Evolutionary conservation across 2,113 vertebrate genomes (phyloP).

Genomic region (Sphaerodactylus townsendi): DNA sequence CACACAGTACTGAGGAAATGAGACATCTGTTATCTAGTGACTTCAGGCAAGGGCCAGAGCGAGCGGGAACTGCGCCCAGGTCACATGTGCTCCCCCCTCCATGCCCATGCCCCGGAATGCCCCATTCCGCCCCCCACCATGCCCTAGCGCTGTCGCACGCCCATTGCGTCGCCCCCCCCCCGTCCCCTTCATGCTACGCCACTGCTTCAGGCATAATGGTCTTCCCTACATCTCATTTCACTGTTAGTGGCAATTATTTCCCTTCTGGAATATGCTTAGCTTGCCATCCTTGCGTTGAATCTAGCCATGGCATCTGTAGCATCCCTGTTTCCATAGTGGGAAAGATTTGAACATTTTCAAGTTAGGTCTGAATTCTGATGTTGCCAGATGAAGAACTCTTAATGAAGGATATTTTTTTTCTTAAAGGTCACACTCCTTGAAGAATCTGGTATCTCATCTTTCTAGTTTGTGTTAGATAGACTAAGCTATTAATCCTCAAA

Average conservation of each 20-base stretch:
- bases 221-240: neutral
- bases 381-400: neutral
- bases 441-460: neutral
- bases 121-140: no score
- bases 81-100: no score
- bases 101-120: no score
- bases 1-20: neutral
- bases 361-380: neutral
- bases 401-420: neutral
- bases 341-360: neutral
- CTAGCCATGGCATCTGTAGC: neutral
- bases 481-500: neutral
- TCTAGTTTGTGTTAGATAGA: neutral
- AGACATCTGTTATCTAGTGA: neutral
- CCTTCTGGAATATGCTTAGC: neutral
- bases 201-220: neutral
- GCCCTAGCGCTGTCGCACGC: no score
- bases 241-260: neutral
- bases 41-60: no score
- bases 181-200: no score
- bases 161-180: no score
- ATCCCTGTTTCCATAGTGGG: neutral
- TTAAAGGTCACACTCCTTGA: neutral
- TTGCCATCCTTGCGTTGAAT: neutral
- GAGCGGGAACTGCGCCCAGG: no score